Evolutionary conservation across 2,113 vertebrate genomes (phyloP).

Genomic region (Trematocara variabile): DNA sequence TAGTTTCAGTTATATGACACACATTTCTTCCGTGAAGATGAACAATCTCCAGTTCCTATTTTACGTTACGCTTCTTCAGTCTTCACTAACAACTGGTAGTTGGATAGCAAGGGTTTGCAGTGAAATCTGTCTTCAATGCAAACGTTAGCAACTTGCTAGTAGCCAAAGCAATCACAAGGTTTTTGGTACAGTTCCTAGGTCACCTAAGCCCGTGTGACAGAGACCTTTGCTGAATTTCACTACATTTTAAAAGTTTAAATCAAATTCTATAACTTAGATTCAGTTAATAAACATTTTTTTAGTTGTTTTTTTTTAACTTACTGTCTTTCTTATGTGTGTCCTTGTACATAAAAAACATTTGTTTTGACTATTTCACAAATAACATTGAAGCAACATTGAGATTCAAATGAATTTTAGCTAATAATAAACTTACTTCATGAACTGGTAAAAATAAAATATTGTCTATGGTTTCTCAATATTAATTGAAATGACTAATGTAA

Average conservation of each 20-base stretch:
- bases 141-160: not conserved
- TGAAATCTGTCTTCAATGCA: not conserved
- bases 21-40: fast-evolving
- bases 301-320: not conserved
- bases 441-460: not conserved
- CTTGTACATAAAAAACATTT: not conserved
- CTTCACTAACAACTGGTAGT: not conserved
- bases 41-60: not conserved
- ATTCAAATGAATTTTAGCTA: not conserved
- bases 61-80: not conserved
- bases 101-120: not conserved
- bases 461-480: not conserved
- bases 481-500: not conserved
- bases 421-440: not conserved
- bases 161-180: not conserved
- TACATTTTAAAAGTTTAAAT: not conserved
- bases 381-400: not conserved
- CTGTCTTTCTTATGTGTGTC: not conserved
- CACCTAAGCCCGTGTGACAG: not conserved
- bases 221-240: not conserved
- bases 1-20: not conserved
- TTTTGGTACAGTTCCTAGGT: not conserved
- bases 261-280: not conserved
- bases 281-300: not conserved
- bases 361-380: not conserved